Evolutionary conservation across 2,797 vertebrate species (phyloP).

Genomic region (Merluccius polli): DNA sequence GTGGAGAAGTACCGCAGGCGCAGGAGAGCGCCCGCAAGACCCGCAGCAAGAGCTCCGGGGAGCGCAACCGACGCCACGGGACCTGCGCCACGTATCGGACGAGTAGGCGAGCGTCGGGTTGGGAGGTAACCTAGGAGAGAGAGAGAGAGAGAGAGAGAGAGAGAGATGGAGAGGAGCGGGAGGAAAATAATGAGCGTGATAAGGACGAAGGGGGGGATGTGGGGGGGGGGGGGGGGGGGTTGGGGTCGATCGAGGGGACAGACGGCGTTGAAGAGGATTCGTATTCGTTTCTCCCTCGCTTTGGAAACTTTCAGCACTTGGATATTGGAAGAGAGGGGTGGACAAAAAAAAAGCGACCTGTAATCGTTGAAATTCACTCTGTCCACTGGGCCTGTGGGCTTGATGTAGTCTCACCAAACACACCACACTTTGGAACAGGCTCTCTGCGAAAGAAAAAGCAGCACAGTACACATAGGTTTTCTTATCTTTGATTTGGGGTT

Average conservation of each 20-base stretch:
- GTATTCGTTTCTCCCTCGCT: background rate
- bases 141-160: background rate
- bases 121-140: background rate
- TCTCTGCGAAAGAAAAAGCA: background rate
- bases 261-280: background rate
- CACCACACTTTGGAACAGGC: background rate
- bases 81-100: constrained; percentile 50
- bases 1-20: constrained; percentile 83
- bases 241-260: background rate
- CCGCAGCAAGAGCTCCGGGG: constrained; percentile 72
- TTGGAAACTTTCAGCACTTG: background rate
- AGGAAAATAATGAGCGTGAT: background rate
- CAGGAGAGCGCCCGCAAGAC: constrained; percentile 77
- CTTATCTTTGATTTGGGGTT: background rate
- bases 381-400: background rate
- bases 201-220: background rate
- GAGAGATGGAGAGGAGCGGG: background rate
- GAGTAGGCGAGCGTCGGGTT: constrained; percentile 26
- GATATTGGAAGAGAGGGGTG: constrained; percentile 18
- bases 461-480: background rate
- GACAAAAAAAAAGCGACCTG: background rate
- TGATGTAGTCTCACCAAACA: background rate
- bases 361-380: background rate
- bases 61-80: constrained; percentile 86
- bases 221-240: background rate